Conservation (phyloP, 2,888 invertebrate genomes). For the Zootermopsis nevadensis region DNA sequence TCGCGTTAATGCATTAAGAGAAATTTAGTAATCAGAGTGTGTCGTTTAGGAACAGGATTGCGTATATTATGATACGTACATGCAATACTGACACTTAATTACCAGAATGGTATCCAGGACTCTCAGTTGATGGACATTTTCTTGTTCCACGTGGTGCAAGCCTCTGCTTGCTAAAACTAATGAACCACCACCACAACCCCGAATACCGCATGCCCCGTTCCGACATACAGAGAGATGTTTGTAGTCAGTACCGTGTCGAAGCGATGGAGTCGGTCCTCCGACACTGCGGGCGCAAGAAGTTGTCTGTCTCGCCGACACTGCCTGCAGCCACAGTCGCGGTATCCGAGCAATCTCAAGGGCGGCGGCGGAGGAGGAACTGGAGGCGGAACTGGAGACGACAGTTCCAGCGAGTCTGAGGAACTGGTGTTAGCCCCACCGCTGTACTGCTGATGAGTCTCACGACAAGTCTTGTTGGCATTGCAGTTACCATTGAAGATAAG, state of each 20-base stretch:
- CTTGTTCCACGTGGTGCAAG: too few relatives aligned
- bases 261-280: constrained; percentile 47
- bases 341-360: constrained; percentile 56
- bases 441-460: constrained; percentile 27
- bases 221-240: too few relatives aligned
- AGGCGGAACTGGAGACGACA: constrained; percentile 63
- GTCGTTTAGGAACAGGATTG: too few relatives aligned
- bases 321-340: constrained; percentile 53
- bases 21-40: too few relatives aligned
- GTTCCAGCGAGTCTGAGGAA: constrained; percentile 60
- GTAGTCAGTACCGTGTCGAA: constrained; percentile 47
- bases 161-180: background rate
- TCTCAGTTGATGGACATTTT: too few relatives aligned
- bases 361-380: constrained; percentile 65
- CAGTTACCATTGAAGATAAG: constrained; percentile 29
- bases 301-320: constrained; percentile 53
- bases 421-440: constrained; percentile 55
- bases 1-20: too few relatives aligned
- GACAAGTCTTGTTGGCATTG: constrained; percentile 6
- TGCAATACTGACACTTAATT: too few relatives aligned
- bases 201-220: background rate
- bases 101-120: too few relatives aligned
- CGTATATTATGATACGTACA: too few relatives aligned
- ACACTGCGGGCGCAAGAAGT: constrained; percentile 46
- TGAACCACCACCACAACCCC: constrained; percentile 21